A percentile compares a stretch with the other conserved stretches of the same genome.
Evolutionary conservation across 2,888 invertebrate genomes (phyloP).

Genomic region (Idaea straminata): DNA sequence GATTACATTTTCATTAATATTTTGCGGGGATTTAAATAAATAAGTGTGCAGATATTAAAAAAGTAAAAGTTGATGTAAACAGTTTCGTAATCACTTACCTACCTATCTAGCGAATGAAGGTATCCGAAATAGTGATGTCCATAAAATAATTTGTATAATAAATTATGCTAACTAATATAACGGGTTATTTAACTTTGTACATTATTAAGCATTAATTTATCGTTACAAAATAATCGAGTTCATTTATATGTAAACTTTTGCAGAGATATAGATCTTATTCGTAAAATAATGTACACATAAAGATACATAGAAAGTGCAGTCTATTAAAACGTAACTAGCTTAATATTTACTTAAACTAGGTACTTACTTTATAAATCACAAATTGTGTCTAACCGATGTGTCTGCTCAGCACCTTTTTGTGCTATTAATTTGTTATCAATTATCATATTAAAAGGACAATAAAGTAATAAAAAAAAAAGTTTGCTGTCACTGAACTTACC

Average conservation of each 20-base stretch:
- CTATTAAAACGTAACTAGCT: conserved; percentile 27
- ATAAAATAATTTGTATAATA: conserved; percentile 9
- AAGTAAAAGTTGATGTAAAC: background rate
- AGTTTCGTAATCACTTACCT: background rate
- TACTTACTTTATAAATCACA: conserved; percentile 31
- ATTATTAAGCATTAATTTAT: conserved; percentile 47
- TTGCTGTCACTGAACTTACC: background rate
- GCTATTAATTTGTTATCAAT: conserved; percentile 4
- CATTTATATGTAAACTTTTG: conserved; percentile 27
- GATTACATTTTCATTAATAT: conserved; percentile 14
- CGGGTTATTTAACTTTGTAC: conserved; percentile 68
- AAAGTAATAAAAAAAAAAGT: background rate
- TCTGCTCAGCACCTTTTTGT: conserved; percentile 26
- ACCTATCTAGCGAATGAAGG: background rate
- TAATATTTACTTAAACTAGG: conserved; percentile 23
- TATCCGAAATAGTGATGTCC: background rate
- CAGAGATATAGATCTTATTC: conserved; percentile 16
- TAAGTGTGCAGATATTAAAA: background rate
- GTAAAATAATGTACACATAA: conserved; percentile 12
- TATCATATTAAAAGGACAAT: background rate
- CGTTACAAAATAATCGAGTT: conserved; percentile 49
- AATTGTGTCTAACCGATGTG: conserved; percentile 25
- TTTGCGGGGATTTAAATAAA: background rate
- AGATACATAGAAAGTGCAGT: conserved; percentile 26
- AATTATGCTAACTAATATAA: conserved; percentile 69